Conservation (phyloP, 2,797 vertebrate species). For the Tolypeutes matacus region DNA sequence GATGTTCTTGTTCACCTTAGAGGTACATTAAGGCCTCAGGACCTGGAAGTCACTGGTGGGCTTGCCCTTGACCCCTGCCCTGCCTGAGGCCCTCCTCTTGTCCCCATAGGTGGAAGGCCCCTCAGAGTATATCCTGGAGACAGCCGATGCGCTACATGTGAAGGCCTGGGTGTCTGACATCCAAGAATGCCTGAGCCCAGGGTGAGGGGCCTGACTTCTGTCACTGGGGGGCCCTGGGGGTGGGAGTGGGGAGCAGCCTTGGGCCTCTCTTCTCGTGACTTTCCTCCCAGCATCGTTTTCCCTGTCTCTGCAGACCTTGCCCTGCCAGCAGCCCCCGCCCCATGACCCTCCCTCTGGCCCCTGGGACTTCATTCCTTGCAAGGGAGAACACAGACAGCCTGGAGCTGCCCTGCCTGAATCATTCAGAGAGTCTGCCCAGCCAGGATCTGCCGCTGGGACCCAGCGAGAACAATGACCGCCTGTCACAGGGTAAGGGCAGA, state of each 20-base stretch:
- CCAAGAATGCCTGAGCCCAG: constrained; percentile 93
- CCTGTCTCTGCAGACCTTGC: constrained; percentile 77
- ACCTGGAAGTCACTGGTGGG: background rate
- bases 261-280: background rate
- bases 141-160: constrained; percentile 93
- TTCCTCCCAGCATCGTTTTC: background rate
- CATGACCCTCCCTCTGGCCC: constrained; percentile 79
- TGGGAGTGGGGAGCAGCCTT: background rate
- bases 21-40: background rate
- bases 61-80: background rate
- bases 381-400: constrained; percentile 91
- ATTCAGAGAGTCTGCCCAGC: constrained; percentile 89
- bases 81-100: background rate
- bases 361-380: constrained; percentile 74
- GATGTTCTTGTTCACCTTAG: background rate
- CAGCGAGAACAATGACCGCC: constrained; percentile 91
- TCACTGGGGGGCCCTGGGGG: background rate
- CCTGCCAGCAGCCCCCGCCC: constrained; percentile 75
- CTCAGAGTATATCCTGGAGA: constrained; percentile 94
- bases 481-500: constrained; percentile 92
- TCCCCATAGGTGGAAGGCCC: constrained; percentile 90
- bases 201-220: constrained; percentile 85
- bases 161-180: constrained; percentile 96
- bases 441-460: constrained; percentile 90
- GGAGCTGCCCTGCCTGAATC: constrained; percentile 89